phyloP scores from a whole-genome alignment of 1,140 invertebrate species.

The Dryas iulia region DNA sequence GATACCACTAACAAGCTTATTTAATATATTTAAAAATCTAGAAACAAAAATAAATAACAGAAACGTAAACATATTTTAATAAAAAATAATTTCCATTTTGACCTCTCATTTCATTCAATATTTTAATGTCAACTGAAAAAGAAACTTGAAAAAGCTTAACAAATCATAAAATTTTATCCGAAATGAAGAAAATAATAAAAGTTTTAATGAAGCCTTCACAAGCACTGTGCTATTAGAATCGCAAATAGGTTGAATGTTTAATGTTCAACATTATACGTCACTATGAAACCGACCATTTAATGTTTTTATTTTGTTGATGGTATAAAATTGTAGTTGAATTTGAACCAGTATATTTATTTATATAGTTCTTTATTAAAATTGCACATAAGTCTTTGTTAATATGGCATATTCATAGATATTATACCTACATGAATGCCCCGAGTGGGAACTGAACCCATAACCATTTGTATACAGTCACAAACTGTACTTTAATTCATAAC shows the following conservation, averaged over 20 bases:
- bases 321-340: neutral
- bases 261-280: neutral
- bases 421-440: no score
- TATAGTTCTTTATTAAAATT: no score
- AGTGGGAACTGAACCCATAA: no score
- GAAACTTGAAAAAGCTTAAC: neutral
- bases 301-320: neutral
- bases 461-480: no score
- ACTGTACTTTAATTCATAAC: no score
- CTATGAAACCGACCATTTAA: neutral
- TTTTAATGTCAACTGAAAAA: neutral
- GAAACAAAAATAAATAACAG: neutral
- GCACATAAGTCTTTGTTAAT: no score
- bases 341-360: no score
- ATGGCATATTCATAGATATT: no score
- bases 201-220: slow-evolving; percentile 8
- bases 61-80: neutral
- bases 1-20: no score
- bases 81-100: neutral
- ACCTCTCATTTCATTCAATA: neutral
- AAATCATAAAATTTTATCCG: slow-evolving; percentile 1
- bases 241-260: slow-evolving; percentile 1
- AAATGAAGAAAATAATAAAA: slow-evolving; percentile 4
- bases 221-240: neutral
- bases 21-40: no score